A percentile compares a stretch with the other conserved stretches of the same genome.
phyloP scores from a whole-genome alignment of 2,797 vertebrate genomes.

The Tenualosa ilisha region DNA sequence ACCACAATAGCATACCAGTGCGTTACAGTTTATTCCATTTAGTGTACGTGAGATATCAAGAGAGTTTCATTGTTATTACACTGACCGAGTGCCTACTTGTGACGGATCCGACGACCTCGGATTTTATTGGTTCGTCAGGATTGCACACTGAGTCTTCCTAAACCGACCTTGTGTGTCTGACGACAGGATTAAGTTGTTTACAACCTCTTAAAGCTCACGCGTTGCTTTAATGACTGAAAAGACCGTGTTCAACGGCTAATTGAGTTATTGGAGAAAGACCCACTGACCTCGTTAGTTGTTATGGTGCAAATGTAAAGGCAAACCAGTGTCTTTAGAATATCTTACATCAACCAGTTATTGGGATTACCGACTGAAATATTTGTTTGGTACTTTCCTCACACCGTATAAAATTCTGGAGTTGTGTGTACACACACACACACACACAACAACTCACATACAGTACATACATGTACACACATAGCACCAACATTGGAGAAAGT shows the following conservation, averaged over 20 bases:
- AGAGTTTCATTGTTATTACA: neutral
- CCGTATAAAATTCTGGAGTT: too few relatives aligned
- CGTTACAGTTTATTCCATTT: neutral
- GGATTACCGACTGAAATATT: neutral
- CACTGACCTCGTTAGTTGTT: neutral
- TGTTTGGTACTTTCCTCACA: too few relatives aligned
- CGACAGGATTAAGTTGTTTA: slow-evolving; percentile 59
- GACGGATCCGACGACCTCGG: neutral
- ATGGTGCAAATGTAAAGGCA: too few relatives aligned
- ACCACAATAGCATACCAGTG: neutral
- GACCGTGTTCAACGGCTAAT: neutral
- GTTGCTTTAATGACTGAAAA: neutral
- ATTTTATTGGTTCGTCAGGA: neutral
- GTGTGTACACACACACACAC: neutral
- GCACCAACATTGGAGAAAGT: neutral
- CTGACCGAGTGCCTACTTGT: neutral
- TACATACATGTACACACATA: neutral
- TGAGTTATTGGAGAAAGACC: neutral
- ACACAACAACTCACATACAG: neutral
- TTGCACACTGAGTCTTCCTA: neutral
- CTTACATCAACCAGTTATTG: neutral
- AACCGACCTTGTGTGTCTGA: slow-evolving; percentile 50
- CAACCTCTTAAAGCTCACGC: slow-evolving; percentile 24
- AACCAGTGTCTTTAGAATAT: neutral
- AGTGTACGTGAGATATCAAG: neutral